Base-by-base conservation (phyloP, 1,140 invertebrate genomes). In the Drosophila watanabei region DNA sequence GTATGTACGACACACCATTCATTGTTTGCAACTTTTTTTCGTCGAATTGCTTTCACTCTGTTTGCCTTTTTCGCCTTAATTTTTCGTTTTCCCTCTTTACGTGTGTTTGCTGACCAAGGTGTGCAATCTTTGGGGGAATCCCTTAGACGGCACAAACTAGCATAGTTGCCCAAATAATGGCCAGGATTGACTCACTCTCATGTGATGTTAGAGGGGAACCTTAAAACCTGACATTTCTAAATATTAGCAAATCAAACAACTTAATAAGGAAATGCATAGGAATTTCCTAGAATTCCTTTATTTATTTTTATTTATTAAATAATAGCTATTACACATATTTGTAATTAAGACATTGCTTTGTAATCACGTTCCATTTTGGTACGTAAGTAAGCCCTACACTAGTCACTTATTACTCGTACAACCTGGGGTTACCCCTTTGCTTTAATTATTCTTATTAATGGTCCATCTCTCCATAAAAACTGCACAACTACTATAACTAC, bases 1-100 rank as follows among this genome's bases (percentile, higher is more conserved):
- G 54, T 28, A 24, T 39, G 20, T 39, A 37, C 14, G 20, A 46
- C 24, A 45, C n/a, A 52, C 49, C 6, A 32, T 37, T 39, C 33
- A 43, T n/a, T 69, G 41, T 57, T 77, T 41, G 57, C 51, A 20
- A 28, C 37, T 39, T 30, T 60, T 80, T 52, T 20, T 14, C 46
- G 39, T 39, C 11, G 24, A 16, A 71, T 59, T 51, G 30, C 52
- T 71, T 73, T 70, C 43, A 39, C 39, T 33, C 5, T 46, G 14
- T 37, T 41, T 49, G 46, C 18, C 33, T 16, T 61, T 37, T 39
- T 63, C 37, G 7, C 16, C 41, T 20, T 10, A 8, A 35, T 41
- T 32, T 16, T 41, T 45, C 13, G 14, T 28, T 41, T 59, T 37
- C 39, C 13, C 18, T 4, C 20, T 13, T 58, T 20, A 46, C 14